phyloP scores from a whole-genome alignment of 2,888 invertebrate genomes.

The Nineta flava region DNA sequence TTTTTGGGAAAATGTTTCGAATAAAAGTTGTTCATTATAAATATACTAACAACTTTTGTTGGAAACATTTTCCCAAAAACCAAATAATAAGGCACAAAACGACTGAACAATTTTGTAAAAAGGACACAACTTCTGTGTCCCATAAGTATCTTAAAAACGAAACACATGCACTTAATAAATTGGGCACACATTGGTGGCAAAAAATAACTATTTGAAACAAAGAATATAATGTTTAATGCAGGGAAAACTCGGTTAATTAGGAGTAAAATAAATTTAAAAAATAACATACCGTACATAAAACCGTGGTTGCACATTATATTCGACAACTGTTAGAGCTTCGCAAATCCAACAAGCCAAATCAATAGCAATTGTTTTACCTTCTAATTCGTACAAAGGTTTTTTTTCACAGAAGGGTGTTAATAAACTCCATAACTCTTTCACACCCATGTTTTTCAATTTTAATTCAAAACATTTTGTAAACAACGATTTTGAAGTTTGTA shows the following conservation, averaged over 20 bases:
- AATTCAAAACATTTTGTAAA: neutral
- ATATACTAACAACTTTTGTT: too few species aligned
- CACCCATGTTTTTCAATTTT: constrained; percentile 48
- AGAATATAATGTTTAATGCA: too few species aligned
- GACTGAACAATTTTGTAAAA: too few species aligned
- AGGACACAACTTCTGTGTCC: too few species aligned
- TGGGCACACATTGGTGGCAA: too few species aligned
- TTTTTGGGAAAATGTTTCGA: too few species aligned
- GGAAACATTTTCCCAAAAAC: too few species aligned
- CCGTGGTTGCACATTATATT: constrained; percentile 55
- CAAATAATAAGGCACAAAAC: too few species aligned
- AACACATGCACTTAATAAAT: too few species aligned
- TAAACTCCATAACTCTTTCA: constrained; percentile 74
- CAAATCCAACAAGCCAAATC: constrained; percentile 88
- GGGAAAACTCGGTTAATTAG: neutral
- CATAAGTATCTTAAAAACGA: too few species aligned
- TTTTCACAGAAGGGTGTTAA: constrained; percentile 62
- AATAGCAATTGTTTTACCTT: constrained; percentile 69
- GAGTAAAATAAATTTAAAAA: neutral
- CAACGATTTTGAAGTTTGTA: neutral
- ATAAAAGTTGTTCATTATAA: too few species aligned
- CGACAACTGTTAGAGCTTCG: constrained; percentile 64
- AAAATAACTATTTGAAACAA: too few species aligned
- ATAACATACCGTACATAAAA: constrained; percentile 60
- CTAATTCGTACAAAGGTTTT: constrained; percentile 58